Evolutionary conservation across 2,113 vertebrate genomes (phyloP).

Genomic region (Numida meleagris): DNA sequence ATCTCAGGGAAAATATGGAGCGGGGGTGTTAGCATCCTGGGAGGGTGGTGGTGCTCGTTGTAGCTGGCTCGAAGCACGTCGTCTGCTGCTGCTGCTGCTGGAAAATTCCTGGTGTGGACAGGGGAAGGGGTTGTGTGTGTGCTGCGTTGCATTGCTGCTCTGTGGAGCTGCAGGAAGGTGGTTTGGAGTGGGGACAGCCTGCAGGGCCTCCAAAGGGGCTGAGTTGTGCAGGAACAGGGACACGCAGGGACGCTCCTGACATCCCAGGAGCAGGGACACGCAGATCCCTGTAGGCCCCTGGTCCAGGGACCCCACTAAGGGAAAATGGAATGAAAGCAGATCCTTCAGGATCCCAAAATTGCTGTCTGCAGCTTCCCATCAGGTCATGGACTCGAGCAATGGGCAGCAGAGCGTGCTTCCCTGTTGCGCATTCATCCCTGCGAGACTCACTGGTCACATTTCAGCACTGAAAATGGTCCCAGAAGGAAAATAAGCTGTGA

Average conservation of each 20-base stretch:
- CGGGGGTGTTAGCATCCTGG: neutral
- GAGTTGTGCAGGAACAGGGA: neutral
- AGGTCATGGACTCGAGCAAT: neutral
- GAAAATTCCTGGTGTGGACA: neutral
- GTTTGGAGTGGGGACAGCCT: neutral
- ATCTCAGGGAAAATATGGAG: neutral
- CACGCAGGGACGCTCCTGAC: no score
- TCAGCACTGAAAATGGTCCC: neutral
- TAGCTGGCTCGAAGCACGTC: neutral
- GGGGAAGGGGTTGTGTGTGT: neutral
- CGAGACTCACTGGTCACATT: fast-evolving
- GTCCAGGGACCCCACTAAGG: neutral
- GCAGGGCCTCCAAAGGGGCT: neutral
- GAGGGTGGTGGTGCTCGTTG: neutral
- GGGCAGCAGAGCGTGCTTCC: neutral
- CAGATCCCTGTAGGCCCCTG: no score
- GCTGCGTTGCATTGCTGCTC: neutral
- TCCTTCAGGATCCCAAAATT: neutral
- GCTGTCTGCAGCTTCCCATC: neutral
- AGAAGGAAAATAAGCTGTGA: neutral
- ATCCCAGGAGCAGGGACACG: neutral
- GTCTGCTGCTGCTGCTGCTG: neutral
- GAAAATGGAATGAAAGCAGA: neutral
- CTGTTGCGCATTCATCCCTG: neutral
- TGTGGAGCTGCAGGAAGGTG: neutral